Conservation (phyloP, 1,140 invertebrate genomes). For the Ctenoplectra terminalis region DNA sequence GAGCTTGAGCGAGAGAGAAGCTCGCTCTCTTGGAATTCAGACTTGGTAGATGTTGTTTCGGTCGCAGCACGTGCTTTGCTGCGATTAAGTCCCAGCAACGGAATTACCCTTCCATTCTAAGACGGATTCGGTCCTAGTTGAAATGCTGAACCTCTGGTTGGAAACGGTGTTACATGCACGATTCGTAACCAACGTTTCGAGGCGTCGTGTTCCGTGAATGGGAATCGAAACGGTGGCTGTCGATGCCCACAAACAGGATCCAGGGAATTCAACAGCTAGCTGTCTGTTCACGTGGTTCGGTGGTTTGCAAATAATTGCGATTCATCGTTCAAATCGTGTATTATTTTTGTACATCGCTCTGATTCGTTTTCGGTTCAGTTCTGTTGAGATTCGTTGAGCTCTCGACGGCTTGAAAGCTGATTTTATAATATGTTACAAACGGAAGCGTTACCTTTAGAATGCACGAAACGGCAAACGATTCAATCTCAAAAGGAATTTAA, state of each 20-base stretch:
- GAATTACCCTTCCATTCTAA: slow-evolving; percentile 45
- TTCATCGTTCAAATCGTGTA: neutral
- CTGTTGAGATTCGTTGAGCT: too few relatives aligned
- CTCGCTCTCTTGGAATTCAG: neutral
- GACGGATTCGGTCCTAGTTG: slow-evolving; percentile 18
- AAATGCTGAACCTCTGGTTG: neutral
- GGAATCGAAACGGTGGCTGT: neutral
- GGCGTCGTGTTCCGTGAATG: slow-evolving; percentile 17
- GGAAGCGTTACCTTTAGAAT: neutral
- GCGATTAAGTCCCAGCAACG: slow-evolving; percentile 39
- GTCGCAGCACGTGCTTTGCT: slow-evolving; percentile 34
- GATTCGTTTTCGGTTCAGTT: neutral
- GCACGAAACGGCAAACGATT: neutral
- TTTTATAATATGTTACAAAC: neutral
- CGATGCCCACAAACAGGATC: neutral
- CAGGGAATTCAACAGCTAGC: neutral
- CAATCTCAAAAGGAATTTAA: neutral
- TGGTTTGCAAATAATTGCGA: neutral
- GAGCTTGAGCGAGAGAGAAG: neutral
- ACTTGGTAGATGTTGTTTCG: slow-evolving; percentile 28
- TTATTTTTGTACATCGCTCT: neutral
- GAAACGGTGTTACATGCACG: slow-evolving; percentile 8
- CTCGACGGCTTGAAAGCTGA: neutral
- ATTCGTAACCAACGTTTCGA: slow-evolving; percentile 13
- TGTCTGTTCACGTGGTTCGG: neutral